These are phyloP conservation scores for Pterostichus niger DNA, from an alignment of 2,888 invertebrate species.

Conservation along the genomic window DNA sequence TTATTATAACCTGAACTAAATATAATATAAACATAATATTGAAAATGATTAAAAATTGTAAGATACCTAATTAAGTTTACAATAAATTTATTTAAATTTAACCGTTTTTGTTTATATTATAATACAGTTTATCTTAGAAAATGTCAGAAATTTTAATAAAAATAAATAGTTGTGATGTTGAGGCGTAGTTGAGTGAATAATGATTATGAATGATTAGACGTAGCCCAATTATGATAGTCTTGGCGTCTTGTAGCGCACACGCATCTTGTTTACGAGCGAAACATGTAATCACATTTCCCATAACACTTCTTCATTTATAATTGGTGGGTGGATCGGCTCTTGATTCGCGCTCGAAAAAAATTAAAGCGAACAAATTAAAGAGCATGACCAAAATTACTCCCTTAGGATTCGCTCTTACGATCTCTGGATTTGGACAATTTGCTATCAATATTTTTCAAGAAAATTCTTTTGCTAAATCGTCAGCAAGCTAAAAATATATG, in stretches of 20 bases:
- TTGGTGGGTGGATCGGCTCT: constrained; percentile 69
- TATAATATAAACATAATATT: too few species aligned
- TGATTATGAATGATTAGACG: constrained; percentile 20
- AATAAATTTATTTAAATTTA: too few species aligned
- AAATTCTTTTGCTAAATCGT: constrained; percentile 25
- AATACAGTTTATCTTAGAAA: too few species aligned
- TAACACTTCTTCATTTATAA: constrained; percentile 68
- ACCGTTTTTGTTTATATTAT: too few species aligned
- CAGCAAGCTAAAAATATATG: constrained; percentile 41
- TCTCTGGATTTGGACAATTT: constrained; percentile 10
- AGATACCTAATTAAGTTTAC: too few species aligned
- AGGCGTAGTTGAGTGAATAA: constrained; percentile 3
- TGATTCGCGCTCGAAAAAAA: constrained; percentile 51
- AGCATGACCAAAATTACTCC: constrained; percentile 44
- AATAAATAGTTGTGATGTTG: too few species aligned
- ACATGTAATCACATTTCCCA: constrained; percentile 60
- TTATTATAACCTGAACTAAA: too few species aligned
- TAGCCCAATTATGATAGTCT: constrained; percentile 26
- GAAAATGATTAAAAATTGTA: too few species aligned
- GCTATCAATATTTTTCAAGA: constrained; percentile 6
- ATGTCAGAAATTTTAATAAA: too few species aligned
- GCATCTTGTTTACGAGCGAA: constrained; percentile 55
- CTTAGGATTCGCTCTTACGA: constrained; percentile 22
- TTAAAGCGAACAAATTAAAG: constrained; percentile 31
- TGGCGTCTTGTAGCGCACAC: constrained; percentile 33